Evolutionary conservation across 2,888 invertebrate genomes (phyloP).

Genomic region (Elysia crispata): DNA sequence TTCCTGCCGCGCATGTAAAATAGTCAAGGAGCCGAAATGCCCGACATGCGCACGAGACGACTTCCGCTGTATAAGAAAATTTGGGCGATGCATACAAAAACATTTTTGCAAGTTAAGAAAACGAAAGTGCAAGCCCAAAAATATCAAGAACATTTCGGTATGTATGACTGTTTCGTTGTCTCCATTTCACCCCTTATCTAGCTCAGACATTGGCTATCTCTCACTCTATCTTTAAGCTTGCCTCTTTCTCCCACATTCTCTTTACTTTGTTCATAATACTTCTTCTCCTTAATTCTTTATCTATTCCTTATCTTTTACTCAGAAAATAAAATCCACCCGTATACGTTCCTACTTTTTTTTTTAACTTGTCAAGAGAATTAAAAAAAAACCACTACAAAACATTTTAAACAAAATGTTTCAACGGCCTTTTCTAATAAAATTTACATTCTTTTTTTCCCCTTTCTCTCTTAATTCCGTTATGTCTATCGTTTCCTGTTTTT

Average conservation of each 20-base stretch:
- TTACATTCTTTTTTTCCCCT: background rate
- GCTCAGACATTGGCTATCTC: no score
- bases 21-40: conserved; percentile 67
- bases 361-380: no score
- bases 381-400: no score
- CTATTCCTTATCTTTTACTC: background rate
- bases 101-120: conserved; percentile 32
- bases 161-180: no score
- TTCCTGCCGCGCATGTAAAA: conserved; percentile 74
- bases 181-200: no score
- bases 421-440: no score
- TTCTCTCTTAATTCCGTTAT: background rate
- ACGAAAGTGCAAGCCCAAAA: conserved; percentile 19
- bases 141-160: no score
- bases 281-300: background rate
- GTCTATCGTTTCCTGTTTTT: no score
- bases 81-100: conserved; percentile 69
- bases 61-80: conserved; percentile 72
- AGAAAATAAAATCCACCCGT: no score
- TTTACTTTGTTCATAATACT: background rate
- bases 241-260: background rate
- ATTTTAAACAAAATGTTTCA: no score
- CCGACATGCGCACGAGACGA: conserved; percentile 71
- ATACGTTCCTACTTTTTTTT: no score
- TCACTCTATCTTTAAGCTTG: conserved; percentile 2